Evolutionary conservation across 2,888 invertebrate species (phyloP).

Genomic region (Harmothoe impar): DNA sequence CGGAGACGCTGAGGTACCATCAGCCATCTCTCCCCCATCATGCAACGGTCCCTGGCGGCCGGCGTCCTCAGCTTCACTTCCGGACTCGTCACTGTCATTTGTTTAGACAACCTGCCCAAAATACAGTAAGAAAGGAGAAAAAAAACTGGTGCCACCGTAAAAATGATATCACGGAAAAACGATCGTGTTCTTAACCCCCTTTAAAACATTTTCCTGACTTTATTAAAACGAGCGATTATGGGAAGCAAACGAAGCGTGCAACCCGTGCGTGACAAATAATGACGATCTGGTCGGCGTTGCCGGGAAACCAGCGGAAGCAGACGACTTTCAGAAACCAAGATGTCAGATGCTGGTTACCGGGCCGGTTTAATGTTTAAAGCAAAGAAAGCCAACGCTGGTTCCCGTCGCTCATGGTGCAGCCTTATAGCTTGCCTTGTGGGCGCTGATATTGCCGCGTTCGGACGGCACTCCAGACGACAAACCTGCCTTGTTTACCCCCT

Average conservation of each 20-base stretch:
- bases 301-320: not conserved
- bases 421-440: not conserved
- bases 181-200: not conserved
- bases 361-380: not conserved
- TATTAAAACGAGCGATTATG: conserved; percentile 24
- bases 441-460: conserved; percentile 1
- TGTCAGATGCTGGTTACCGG: not conserved
- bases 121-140: not conserved
- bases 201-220: not conserved
- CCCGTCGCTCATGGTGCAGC: not conserved
- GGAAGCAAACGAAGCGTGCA: not conserved
- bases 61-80: not conserved
- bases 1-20: conserved; percentile 39
- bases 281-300: not conserved
- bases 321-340: not conserved
- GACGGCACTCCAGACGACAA: conserved; percentile 20
- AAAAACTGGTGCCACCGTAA: not conserved
- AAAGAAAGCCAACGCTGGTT: not conserved
- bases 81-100: conserved; percentile 30
- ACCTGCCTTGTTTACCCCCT: not conserved
- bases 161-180: not conserved
- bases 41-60: conserved; percentile 2
- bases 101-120: not conserved
- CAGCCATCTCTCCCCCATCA: conserved; percentile 23
- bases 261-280: conserved; percentile 21